A percentile compares a stretch with the other conserved stretches of the same genome.
Conservation (phyloP, 2,113 vertebrate species). For the Thinocorus orbignyianus region DNA sequence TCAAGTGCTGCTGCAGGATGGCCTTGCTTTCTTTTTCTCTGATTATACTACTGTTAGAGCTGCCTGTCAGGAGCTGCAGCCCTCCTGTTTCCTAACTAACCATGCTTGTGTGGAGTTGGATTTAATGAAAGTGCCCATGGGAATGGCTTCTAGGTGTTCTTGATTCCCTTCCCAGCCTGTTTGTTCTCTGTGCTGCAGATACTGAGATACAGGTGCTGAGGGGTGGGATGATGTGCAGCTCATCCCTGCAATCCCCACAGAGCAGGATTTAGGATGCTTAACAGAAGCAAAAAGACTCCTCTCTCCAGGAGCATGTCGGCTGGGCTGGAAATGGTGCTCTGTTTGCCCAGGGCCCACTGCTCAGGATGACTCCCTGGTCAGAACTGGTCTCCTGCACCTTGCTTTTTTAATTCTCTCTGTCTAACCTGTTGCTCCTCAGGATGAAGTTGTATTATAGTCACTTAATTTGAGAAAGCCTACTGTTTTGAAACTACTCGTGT, state of each 20-base stretch:
- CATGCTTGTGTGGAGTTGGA: not conserved
- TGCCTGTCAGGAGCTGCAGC: not conserved
- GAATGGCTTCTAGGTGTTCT: not conserved
- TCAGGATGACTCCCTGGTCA: not conserved
- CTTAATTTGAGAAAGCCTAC: not conserved
- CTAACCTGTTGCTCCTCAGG: not conserved
- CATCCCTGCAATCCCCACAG: not conserved
- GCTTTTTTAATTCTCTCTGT: not conserved
- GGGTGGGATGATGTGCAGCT: not conserved
- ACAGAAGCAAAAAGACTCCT: not conserved
- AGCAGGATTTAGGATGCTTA: not conserved
- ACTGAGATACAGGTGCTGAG: not conserved
- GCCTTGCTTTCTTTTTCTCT: not conserved
- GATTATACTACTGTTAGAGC: not conserved
- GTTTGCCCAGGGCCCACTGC: not conserved
- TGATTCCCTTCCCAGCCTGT: not conserved
- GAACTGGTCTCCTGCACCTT: not conserved
- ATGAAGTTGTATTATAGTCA: not conserved
- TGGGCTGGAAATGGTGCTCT: not conserved
- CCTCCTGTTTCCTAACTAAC: not conserved
- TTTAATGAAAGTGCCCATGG: not conserved
- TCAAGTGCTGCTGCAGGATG: not conserved
- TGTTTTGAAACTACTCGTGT: not conserved
- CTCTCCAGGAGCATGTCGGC: fast-evolving
- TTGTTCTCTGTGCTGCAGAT: not conserved